phyloP scores from a whole-genome alignment of 2,888 invertebrate genomes.

The Nephrotoma flavescens region DNA sequence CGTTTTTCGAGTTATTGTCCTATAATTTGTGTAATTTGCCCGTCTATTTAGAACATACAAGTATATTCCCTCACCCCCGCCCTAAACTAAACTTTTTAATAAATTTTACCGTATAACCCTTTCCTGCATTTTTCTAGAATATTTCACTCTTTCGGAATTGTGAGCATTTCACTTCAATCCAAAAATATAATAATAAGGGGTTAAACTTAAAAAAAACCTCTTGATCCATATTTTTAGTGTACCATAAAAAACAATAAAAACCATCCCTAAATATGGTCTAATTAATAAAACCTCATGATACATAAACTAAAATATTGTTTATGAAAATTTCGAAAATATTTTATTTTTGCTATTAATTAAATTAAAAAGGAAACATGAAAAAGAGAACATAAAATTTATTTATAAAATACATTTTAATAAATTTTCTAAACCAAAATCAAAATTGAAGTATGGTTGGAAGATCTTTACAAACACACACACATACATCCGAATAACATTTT shows the following conservation, averaged over 20 bases:
- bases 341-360: neutral
- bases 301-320: neutral
- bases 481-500: no score
- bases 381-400: neutral
- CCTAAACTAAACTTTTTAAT: no score
- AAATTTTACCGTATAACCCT: no score
- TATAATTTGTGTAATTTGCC: no score
- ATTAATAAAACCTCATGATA: neutral
- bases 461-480: neutral
- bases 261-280: neutral
- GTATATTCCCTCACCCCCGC: no score
- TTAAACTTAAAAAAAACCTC: no score
- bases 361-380: neutral
- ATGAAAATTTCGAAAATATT: neutral
- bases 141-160: no score
- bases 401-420: neutral
- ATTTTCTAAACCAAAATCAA: neutral
- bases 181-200: no score
- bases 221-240: neutral
- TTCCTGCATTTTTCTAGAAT: no score
- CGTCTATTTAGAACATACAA: no score
- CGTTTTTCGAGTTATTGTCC: no score
- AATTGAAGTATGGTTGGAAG: neutral
- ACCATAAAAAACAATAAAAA: neutral
- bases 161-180: no score